These are phyloP conservation scores for Henicopernis longicauda DNA, from an alignment of 2,113 vertebrate genomes.

Conservation along the genomic window DNA sequence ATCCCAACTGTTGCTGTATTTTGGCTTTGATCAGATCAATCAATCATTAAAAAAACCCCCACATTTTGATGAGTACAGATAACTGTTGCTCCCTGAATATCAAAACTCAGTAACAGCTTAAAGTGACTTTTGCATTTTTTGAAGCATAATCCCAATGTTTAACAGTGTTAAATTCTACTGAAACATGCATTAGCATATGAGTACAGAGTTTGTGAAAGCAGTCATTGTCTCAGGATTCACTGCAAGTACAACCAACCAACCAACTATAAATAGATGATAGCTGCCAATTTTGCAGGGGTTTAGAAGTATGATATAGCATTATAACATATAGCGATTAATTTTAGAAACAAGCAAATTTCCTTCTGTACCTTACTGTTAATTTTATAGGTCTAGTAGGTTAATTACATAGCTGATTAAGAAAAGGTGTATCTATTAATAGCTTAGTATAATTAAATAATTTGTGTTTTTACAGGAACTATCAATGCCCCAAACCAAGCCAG, in stretches of 20 bases:
- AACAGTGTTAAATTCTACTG: neutral
- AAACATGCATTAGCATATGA: neutral
- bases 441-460: neutral
- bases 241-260: neutral
- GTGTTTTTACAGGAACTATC: neutral
- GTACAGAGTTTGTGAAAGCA: neutral
- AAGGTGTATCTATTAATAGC: neutral
- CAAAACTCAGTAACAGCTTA: neutral
- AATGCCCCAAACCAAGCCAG: neutral
- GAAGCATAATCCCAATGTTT: neutral
- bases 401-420: neutral
- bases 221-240: neutral
- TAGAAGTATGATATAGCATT: neutral
- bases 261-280: neutral
- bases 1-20: neutral
- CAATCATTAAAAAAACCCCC: rapidly evolving
- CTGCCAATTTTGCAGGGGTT: neutral
- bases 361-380: neutral
- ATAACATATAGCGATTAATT: neutral
- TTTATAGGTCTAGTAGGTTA: neutral
- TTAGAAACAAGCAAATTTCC: neutral
- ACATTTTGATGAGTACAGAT: neutral
- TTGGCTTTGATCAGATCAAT: neutral
- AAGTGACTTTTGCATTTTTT: neutral
- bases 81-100: neutral